Percentiles rank a stretch among this genome's conserved stretches.
phyloP scores from a whole-genome alignment of 2,888 invertebrate species.

The Onchidella celtica region DNA sequence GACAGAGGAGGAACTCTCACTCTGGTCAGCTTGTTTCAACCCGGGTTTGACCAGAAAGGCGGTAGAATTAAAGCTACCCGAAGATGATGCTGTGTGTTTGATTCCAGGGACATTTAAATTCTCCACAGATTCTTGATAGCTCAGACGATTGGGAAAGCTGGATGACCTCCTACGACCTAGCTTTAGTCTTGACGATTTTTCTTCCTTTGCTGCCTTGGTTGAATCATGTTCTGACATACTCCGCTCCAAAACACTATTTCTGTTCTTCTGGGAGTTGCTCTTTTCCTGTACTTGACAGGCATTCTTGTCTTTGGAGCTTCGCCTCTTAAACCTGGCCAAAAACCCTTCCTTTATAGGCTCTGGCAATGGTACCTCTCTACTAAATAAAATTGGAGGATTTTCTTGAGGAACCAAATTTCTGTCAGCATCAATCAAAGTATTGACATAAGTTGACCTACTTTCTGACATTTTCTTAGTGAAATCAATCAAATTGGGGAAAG shows the following conservation, averaged over 20 bases:
- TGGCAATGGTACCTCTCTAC: slow-evolving; percentile 48
- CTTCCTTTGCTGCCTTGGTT: slow-evolving; percentile 41
- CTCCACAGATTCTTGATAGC: slow-evolving; percentile 60
- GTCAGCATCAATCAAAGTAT: slow-evolving; percentile 45
- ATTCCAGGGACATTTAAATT: neutral
- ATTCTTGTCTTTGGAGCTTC: slow-evolving; percentile 71
- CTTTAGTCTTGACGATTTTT: slow-evolving; percentile 49
- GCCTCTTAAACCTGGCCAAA: slow-evolving; percentile 68
- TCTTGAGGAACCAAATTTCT: slow-evolving; percentile 22
- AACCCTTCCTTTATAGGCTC: slow-evolving; percentile 64
- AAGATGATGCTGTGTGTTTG: slow-evolving; percentile 23
- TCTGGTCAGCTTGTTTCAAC: slow-evolving; percentile 9
- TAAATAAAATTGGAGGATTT: slow-evolving; percentile 16
- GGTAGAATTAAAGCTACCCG: slow-evolving; percentile 40
- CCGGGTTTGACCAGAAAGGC: slow-evolving; percentile 21
- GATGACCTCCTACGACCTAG: slow-evolving; percentile 68
- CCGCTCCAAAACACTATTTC: slow-evolving; percentile 55
- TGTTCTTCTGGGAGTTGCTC: slow-evolving; percentile 51
- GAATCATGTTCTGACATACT: slow-evolving; percentile 57
- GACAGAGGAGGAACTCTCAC: slow-evolving; percentile 47
- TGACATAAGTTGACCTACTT: slow-evolving; percentile 50
- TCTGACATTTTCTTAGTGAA: slow-evolving; percentile 57
- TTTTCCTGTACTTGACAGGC: slow-evolving; percentile 71
- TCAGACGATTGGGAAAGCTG: slow-evolving; percentile 72
- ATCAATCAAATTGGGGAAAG: slow-evolving; percentile 59